Evolutionary conservation across 2,888 invertebrate genomes (phyloP), one percentile per base, ranked within the genome.

Genomic region (Pasiphila rectangulata): DNA sequence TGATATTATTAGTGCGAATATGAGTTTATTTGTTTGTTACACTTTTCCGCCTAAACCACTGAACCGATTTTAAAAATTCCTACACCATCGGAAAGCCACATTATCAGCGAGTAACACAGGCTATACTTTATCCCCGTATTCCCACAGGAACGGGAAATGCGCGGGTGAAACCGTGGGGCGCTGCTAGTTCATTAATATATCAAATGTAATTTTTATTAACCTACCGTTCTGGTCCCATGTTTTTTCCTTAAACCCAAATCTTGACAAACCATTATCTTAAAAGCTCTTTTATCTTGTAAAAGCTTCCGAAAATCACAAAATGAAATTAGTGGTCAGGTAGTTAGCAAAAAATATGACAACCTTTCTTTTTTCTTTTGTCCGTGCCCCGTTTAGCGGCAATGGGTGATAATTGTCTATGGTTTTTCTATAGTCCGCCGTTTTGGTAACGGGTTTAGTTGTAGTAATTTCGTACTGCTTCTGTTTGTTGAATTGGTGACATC

Each of bases 391-490:
- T 56, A 56, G 54, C 41, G 46, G 50, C 45, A 50, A 53, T 52
- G 47, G 54, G 58, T 54, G 58, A 56, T 59, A 54, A 59, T 56
- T 46, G 51, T 56, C 40, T 46, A 41, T 54, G 49, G 44, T 52
- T 52, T 46, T 35, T 27, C 12, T 46, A 25, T 40, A 40, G 52
- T 46, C 29, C 25, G 19, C 29, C 10, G 6, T 27, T 37, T 39
- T 42, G 30, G 16, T 52, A 48, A 44, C 41, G 42, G 36, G 21
- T 37, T n/a, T 34, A 7, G 10, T 24, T 32, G 41, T 32, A 16
- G 10, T 38, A 4, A 6, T 24, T 24, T 25, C 12, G 5, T 6
- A 2, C 7, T 23, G 45, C 39, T 51, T 47, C 35, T 42, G 23
- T 43, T 24, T 12, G 12, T 0, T 4, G 5, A 10, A 5, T 24